phyloP scores from a whole-genome alignment of 2,888 invertebrate genomes.

The Monochamus alternatus region DNA sequence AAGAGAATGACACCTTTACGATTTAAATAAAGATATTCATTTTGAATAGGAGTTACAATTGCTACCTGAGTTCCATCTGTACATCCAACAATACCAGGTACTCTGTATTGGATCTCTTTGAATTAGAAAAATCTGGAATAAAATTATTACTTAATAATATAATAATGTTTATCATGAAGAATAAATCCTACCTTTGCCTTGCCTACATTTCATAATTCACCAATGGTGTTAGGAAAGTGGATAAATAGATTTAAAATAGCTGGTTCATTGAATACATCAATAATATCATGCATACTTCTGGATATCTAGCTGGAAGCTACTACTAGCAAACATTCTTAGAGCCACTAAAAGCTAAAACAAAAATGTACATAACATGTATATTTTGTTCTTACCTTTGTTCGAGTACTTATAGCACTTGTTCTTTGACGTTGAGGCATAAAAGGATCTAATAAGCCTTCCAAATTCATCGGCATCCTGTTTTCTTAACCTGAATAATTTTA shows the following conservation, averaged over 20 bases:
- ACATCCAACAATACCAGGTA: too few species aligned
- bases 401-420: constrained; percentile 2
- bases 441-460: neutral
- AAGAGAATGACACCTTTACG: too few species aligned
- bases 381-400: neutral
- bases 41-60: too few species aligned
- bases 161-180: too few species aligned
- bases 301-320: neutral
- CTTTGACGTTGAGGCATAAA: neutral
- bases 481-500: neutral
- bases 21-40: too few species aligned
- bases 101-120: too few species aligned
- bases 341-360: neutral
- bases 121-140: too few species aligned
- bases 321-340: neutral
- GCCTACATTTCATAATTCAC: too few species aligned
- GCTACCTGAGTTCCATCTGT: too few species aligned
- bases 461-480: neutral
- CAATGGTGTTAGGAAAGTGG: constrained; percentile 18
- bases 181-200: too few species aligned
- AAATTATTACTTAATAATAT: too few species aligned
- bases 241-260: constrained; percentile 17
- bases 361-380: neutral
- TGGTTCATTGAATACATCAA: constrained; percentile 23
- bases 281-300: constrained; percentile 19